Percentiles rank a stretch among this genome's conserved stretches.
phyloP scores from a whole-genome alignment of 1,140 invertebrate genomes.

The Drosophila elegans region DNA sequence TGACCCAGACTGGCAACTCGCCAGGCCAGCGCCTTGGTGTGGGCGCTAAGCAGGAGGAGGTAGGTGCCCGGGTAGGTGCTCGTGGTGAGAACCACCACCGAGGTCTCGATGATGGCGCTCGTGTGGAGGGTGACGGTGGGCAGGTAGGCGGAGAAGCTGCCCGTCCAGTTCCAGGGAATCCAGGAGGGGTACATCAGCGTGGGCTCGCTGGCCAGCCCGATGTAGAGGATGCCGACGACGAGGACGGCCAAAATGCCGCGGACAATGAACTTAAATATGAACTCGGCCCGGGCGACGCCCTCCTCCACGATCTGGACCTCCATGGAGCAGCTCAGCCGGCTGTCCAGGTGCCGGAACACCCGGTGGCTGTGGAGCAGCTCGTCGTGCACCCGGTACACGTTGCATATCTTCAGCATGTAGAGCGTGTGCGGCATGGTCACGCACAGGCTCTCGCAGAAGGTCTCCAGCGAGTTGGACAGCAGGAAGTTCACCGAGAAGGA shows the following conservation, averaged over 20 bases:
- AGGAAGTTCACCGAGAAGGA: conserved; percentile 34
- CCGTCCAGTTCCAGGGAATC: conserved; percentile 66
- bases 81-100: conserved; percentile 13
- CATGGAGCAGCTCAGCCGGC: background rate
- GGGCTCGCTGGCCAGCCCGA: conserved; percentile 16
- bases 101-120: background rate
- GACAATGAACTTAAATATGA: background rate
- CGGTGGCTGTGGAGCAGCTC: conserved; percentile 18
- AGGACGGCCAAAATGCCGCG: background rate
- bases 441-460: conserved; percentile 60
- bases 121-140: conserved; percentile 20
- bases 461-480: conserved; percentile 11
- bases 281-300: background rate
- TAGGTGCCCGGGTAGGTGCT: conserved; percentile 66
- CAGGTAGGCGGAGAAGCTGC: conserved; percentile 2
- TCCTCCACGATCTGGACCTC: conserved; percentile 33
- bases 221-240: accelerated
- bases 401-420: conserved; percentile 50
- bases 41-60: conserved; percentile 59
- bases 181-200: conserved; percentile 53
- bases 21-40: conserved; percentile 55
- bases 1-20: conserved; percentile 46
- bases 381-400: conserved; percentile 18
- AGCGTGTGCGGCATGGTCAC: conserved; percentile 21
- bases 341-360: conserved; percentile 49